These are phyloP conservation scores for Borostomias antarcticus DNA, from an alignment of 2,797 vertebrate genomes.

Conservation along the genomic window DNA sequence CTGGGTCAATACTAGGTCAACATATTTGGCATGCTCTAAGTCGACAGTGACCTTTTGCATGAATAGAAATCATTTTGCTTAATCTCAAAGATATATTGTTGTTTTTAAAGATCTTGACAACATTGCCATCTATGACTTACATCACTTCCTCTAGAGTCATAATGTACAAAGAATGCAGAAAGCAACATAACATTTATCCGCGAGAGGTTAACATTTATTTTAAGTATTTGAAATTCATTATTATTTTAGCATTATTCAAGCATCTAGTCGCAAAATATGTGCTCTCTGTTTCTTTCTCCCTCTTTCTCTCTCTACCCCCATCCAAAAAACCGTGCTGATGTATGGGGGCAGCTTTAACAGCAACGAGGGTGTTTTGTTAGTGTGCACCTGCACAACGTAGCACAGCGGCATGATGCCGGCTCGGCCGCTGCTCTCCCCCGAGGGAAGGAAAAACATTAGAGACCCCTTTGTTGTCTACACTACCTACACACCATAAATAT, in stretches of 20 bases:
- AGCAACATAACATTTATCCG: too few relatives aligned
- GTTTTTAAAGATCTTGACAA: constrained; percentile 46
- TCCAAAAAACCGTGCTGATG: not conserved
- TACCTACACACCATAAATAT: constrained; percentile 65
- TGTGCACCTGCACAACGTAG: constrained; percentile 61
- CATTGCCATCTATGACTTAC: constrained; percentile 41
- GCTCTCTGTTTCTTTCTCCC: too few relatives aligned
- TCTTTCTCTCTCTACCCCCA: too few relatives aligned
- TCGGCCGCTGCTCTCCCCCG: constrained; percentile 48
- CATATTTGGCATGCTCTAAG: not conserved
- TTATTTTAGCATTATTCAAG: too few relatives aligned
- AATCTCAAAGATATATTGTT: constrained; percentile 43
- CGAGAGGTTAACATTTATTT: too few relatives aligned
- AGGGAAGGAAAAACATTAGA: constrained; percentile 64
- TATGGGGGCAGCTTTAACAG: not conserved
- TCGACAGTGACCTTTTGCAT: constrained; percentile 47
- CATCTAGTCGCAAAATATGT: too few relatives aligned
- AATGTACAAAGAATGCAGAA: not conserved
- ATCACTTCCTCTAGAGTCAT: constrained; percentile 25
- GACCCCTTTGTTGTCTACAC: constrained; percentile 67
- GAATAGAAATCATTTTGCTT: constrained; percentile 33
- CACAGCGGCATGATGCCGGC: constrained; percentile 66
- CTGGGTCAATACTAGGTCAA: too few relatives aligned
- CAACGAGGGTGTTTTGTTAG: constrained; percentile 54
- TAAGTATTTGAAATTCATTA: too few relatives aligned